These are phyloP conservation scores for Acanthococcus lagerstroemiae DNA, from an alignment of 2,888 invertebrate genomes.

Conservation along the genomic window DNA sequence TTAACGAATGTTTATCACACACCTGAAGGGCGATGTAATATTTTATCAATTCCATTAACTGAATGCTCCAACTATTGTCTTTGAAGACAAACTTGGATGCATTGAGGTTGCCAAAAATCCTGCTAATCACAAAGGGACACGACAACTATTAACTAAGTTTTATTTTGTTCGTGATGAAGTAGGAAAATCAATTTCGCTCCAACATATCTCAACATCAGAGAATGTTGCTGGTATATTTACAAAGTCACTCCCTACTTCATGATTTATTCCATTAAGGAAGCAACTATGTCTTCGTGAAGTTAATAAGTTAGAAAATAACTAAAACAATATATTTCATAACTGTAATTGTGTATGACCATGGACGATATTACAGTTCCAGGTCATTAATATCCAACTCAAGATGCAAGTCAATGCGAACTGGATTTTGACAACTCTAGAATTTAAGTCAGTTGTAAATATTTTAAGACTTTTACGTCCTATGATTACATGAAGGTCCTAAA, in stretches of 20 bases:
- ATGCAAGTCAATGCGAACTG: not conserved
- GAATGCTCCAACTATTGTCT: not conserved
- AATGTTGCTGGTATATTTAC: not conserved
- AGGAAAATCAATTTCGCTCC: not conserved
- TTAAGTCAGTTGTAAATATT: too few species aligned
- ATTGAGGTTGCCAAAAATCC: not conserved
- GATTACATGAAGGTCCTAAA: too few species aligned
- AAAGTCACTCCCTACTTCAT: not conserved
- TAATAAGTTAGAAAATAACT: not conserved
- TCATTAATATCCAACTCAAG: not conserved
- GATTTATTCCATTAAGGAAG: not conserved
- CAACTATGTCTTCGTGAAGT: not conserved
- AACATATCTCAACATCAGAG: not conserved
- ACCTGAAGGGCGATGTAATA: not conserved
- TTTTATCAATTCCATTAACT: not conserved
- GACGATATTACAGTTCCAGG: not conserved
- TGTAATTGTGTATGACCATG: not conserved
- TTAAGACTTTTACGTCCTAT: too few species aligned
- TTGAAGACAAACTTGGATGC: conserved; percentile 1
- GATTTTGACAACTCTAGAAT: too few species aligned
- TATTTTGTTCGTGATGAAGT: not conserved
- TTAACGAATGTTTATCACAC: not conserved
- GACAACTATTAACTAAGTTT: not conserved
- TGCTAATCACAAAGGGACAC: not conserved
- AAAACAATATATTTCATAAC: not conserved